Base-by-base conservation (phyloP, 2,888 invertebrate genomes). In the Helobdella robusta region DNA sequence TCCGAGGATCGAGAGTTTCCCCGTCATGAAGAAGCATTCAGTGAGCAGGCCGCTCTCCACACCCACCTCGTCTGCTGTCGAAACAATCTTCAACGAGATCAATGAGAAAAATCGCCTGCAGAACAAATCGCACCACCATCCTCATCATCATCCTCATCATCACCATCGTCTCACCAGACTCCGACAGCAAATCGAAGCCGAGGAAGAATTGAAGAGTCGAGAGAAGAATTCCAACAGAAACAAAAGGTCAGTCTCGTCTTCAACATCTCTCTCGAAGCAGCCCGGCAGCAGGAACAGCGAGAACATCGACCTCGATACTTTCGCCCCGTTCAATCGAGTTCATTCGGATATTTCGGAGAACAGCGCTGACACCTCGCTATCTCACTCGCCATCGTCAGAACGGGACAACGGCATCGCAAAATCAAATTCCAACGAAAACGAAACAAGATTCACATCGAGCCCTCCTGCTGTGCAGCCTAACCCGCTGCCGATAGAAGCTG, bases 1-100 rank as follows among this genome's bases (percentile, higher is more conserved):
- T 25, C 58, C 64, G 40, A 50, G 56, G 40, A 64, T 56, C 18
- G 64, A 64, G 56, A 40, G 64, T 28, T 46, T 64, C 25, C 64
- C 64, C 4, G 58, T 58, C 44, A 64, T 64, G 63, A 40, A 52
- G 46, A 56, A 63, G 52, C 35, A 30, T 56, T 28, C 28, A 25
- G 20, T 30, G 28, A 56, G 18, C n/a, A 28, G 56, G n/a, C n/a
- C n/a, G n/a, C n/a, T n/a, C n/a, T 56, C 56, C 28, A 56, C 28
- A 56, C 28, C 28, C 30, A 28, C 32, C 28, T 28, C 30, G 8
- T 1, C 56, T 30, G 44, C 44, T 15, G 44, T n/a, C 11, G n/a
- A 15, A 11, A 40, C 44, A n/a, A 56, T n/a, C 56, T 28, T 25
- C 5, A n/a, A n/a, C 20, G 56, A 56, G 28, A 32, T 30, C 56